phyloP scores from a whole-genome alignment of 2,113 vertebrate species.

The Chamaea fasciata region DNA sequence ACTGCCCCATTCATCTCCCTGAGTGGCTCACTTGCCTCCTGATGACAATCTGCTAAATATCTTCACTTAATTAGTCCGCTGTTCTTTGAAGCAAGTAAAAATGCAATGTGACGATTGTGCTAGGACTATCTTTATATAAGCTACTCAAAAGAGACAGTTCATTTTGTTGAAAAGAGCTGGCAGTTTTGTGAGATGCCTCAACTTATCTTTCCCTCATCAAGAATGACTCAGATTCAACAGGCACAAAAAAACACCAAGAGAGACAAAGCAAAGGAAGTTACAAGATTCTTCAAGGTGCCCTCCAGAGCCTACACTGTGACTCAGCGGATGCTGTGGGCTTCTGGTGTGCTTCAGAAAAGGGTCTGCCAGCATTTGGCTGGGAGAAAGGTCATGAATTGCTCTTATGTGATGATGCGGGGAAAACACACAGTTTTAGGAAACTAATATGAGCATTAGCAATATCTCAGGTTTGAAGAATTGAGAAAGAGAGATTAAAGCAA shows the following conservation, averaged over 20 bases:
- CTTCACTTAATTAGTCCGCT: not conserved
- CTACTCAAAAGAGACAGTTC: not conserved
- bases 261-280: not conserved
- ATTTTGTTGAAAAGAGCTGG: not conserved
- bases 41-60: constrained; percentile 36
- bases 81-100: constrained; percentile 39
- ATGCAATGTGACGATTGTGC: not conserved
- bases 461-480: not conserved
- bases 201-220: not conserved
- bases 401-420: not conserved
- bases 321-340: not conserved
- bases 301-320: not conserved
- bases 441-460: not conserved
- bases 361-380: not conserved
- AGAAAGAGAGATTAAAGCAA: not conserved
- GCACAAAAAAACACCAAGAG: not conserved
- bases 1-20: not conserved
- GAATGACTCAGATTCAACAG: not conserved
- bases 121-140: not conserved
- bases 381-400: not conserved
- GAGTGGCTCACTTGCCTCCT: constrained; percentile 25
- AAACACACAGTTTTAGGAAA: not conserved
- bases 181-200: not conserved
- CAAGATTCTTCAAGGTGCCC: not conserved
- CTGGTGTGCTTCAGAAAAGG: not conserved